Base-by-base conservation (phyloP, 2,797 vertebrate species). In the Uromys caudimaculatus region DNA sequence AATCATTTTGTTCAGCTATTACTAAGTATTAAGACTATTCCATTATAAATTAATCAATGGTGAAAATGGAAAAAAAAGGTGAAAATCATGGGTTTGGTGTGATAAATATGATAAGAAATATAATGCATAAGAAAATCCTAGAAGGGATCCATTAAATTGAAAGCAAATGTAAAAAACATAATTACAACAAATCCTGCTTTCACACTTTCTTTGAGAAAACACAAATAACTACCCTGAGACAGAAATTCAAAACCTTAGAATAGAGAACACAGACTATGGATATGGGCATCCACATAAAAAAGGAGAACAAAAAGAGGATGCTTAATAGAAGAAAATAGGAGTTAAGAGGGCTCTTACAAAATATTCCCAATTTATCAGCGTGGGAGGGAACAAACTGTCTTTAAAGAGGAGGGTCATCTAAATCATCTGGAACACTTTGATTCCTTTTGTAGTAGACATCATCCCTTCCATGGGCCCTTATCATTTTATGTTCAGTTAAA, bases 81-180 rank as follows among this genome's bases (percentile, higher is more conserved):
- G 41, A 67, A 93, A 71, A 35, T 50, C 7, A 6, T 14, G 41
- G 11, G 3, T 52, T 87, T 14, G 27, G 47, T 64, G 5, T 29
- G 81, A 41, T 58, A 83, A 83, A 95, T 12, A 79, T 47, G 12
- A 54, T 93, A 69, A 91, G 19, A 77, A 86, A 58, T 96, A 44
- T 29, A 93, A 60, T n/a, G 35, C 16, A 23, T 94, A 32, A 47
- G 2, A 89, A 56, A 88, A 78, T 83, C 69, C 16, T 29, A 85
- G 38, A 32, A 78, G 35, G 1, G 1, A 58, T 79, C 1, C 8
- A 82, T 87, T 89, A 87, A 10, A 76, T 0, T 41, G 23, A 97
- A 84, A 79, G 1, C 32, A 84, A 75, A 93, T 32, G 38, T 75
- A 73, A 91, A 84, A 11, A 50, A 85, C 85, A 76, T n/a, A 90